Conservation (phyloP, 2,888 invertebrate genomes). For the Nowickia ferox region DNA sequence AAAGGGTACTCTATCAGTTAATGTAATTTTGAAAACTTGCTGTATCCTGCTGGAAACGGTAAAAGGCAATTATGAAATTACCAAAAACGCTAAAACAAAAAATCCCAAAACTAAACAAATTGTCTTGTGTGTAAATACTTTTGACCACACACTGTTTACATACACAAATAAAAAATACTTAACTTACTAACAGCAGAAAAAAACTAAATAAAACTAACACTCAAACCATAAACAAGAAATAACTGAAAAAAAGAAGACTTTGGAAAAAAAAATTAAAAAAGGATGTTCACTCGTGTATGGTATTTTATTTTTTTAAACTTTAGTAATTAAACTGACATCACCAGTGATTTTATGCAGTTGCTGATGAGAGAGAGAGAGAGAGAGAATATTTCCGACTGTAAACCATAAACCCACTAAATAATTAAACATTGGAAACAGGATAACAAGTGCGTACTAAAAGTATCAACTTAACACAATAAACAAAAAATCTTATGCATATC, state of each 20-base stretch:
- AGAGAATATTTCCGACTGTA: conserved; percentile 3
- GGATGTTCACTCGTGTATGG: conserved; percentile 16
- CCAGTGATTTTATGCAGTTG: conserved; percentile 57
- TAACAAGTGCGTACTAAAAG: conserved; percentile 49
- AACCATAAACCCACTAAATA: conserved; percentile 50
- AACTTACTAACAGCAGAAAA: not conserved
- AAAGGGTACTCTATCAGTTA: too few species aligned
- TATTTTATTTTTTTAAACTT: conserved; percentile 62
- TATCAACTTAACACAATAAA: conserved; percentile 27
- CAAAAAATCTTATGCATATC: not conserved
- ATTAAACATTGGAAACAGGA: conserved; percentile 41
- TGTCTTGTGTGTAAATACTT: too few species aligned
- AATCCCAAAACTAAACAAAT: too few species aligned
- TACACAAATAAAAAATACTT: not conserved
- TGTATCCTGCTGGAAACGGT: too few species aligned
- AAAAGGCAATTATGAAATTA: too few species aligned
- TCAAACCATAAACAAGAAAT: conserved; percentile 17
- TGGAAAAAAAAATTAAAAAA: conserved; percentile 26
- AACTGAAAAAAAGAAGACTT: conserved; percentile 24
- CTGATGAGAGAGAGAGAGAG: too few species aligned
- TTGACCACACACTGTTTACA: not conserved
- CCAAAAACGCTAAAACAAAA: too few species aligned
- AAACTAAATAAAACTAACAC: not conserved
- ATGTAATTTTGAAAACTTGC: too few species aligned
- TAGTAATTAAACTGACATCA: conserved; percentile 71